phyloP scores from a whole-genome alignment of 2,888 invertebrate species.

The Amiota communis region DNA sequence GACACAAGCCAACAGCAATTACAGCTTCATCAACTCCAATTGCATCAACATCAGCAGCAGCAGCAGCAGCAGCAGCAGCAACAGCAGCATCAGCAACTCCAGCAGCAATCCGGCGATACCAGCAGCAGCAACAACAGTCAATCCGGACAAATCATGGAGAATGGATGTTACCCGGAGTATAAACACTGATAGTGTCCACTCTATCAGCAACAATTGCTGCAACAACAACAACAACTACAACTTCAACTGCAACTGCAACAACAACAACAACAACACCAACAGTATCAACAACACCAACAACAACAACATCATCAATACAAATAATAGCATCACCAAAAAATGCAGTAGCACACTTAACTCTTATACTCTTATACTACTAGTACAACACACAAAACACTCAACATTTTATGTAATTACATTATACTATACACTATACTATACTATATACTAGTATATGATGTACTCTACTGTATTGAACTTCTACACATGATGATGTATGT shows the following conservation, averaged over 20 bases:
- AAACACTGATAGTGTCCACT: constrained; percentile 79
- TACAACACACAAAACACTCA: too few relatives aligned
- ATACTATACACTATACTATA: too few relatives aligned
- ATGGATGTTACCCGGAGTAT: constrained; percentile 82
- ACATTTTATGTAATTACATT: too few relatives aligned
- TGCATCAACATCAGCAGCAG: constrained; percentile 50
- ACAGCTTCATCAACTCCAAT: constrained; percentile 54
- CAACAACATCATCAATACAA: constrained; percentile 33
- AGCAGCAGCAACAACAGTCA: constrained; percentile 72
- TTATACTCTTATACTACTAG: too few relatives aligned
- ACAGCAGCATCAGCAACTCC: constrained; percentile 57
- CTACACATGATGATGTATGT: too few relatives aligned
- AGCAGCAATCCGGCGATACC: constrained; percentile 72
- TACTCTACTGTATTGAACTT: too few relatives aligned
- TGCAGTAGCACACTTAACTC: not conserved
- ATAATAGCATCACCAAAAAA: constrained; percentile 31
- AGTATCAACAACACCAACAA: constrained; percentile 39
- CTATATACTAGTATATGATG: too few relatives aligned
- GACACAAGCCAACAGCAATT: constrained; percentile 67
- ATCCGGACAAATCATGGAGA: constrained; percentile 76
- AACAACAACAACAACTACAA: constrained; percentile 44
- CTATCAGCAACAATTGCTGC: constrained; percentile 38
- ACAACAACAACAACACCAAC: constrained; percentile 28
- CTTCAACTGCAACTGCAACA: constrained; percentile 33
- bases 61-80: constrained; percentile 53